phyloP scores from a whole-genome alignment of 2,113 vertebrate species.

The Fregata magnificens region DNA sequence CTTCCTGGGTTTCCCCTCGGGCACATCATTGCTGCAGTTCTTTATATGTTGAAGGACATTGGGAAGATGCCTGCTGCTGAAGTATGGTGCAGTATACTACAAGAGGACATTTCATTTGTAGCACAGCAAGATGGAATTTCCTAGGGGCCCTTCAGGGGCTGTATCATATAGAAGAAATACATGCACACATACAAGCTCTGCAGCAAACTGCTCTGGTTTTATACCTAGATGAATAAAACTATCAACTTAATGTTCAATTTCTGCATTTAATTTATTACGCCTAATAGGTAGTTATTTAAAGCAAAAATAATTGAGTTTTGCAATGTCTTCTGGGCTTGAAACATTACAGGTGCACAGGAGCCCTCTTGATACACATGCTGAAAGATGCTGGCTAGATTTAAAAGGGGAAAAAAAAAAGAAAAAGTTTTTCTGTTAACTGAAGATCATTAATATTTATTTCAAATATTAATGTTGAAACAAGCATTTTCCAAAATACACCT shows the following conservation, averaged over 20 bases:
- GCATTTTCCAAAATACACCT: neutral
- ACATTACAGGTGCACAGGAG: neutral
- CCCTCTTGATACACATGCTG: neutral
- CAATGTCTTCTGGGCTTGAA: neutral
- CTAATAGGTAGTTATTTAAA: neutral
- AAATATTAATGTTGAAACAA: neutral
- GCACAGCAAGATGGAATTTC: neutral
- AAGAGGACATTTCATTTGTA: neutral
- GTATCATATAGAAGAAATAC: neutral
- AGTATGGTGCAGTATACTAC: neutral
- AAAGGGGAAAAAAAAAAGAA: neutral
- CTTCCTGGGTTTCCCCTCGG: neutral
- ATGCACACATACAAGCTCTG: neutral
- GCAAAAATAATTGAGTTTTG: neutral
- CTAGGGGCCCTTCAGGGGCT: neutral
- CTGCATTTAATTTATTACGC: neutral
- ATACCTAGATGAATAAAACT: neutral
- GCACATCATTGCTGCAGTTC: neutral
- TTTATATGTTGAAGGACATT: slow-evolving; percentile 2
- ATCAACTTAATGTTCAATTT: neutral
- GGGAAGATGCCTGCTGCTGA: slow-evolving; percentile 15
- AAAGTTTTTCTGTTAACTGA: neutral
- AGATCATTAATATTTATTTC: neutral
- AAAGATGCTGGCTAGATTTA: neutral
- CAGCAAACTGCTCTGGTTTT: neutral